A percentile compares a stretch with the other conserved stretches of the same genome.
Evolutionary conservation across 2,888 invertebrate genomes (phyloP).

Genomic region (Invenusta paracnida): DNA sequence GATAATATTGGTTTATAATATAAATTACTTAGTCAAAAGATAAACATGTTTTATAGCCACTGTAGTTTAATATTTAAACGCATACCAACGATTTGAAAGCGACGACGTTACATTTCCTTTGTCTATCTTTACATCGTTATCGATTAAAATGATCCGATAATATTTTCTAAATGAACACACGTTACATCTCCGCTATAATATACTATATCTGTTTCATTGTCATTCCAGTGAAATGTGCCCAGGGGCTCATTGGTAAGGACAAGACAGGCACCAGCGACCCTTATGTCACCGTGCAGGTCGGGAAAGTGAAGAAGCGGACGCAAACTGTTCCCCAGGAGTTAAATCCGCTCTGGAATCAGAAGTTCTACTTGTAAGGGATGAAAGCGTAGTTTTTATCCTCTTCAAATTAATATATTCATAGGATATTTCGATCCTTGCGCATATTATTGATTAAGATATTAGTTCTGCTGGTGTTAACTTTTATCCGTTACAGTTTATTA

Average conservation of each 20-base stretch:
- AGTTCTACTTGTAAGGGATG: slow-evolving; percentile 93
- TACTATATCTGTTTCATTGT: too few relatives aligned
- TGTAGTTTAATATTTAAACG: too few relatives aligned
- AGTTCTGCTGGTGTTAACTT: background rate
- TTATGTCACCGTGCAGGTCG: slow-evolving; percentile 98
- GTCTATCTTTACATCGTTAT: too few relatives aligned
- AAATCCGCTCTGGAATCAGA: slow-evolving; percentile 99
- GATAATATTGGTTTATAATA: too few relatives aligned
- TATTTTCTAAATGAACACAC: too few relatives aligned
- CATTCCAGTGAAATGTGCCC: slow-evolving; percentile 91
- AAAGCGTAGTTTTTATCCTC: slow-evolving; percentile 28
- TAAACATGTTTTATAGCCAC: too few relatives aligned
- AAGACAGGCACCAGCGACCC: slow-evolving; percentile 99
- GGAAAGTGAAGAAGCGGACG: slow-evolving; percentile 96
- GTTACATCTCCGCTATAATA: too few relatives aligned
- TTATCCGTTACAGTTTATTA: too few relatives aligned
- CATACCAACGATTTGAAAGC: too few relatives aligned
- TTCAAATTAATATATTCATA: background rate
- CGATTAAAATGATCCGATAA: too few relatives aligned
- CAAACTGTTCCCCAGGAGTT: slow-evolving; percentile 98
- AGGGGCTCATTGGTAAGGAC: slow-evolving; percentile 98
- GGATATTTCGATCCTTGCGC: background rate
- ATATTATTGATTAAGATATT: background rate
- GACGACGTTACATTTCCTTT: too few relatives aligned
- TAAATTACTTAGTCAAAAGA: too few relatives aligned